Evolutionary conservation across 2,113 vertebrate genomes (phyloP).

Genomic region (Andinoacara biseriatus): DNA sequence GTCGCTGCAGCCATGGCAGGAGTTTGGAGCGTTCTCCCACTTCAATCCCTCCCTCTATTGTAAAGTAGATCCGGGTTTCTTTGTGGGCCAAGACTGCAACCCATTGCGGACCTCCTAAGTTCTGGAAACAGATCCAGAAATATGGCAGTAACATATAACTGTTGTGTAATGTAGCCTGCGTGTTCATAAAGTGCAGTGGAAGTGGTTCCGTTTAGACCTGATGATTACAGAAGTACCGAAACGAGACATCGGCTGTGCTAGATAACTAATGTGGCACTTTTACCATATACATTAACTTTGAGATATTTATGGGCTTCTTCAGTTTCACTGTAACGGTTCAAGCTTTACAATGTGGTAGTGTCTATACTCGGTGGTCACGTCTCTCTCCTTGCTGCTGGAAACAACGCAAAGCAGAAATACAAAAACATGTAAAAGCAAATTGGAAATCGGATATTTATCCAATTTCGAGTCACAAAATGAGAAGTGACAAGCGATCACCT

Average conservation of each 20-base stretch:
- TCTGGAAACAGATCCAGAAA: neutral
- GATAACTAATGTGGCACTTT: neutral
- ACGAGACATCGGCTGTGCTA: neutral
- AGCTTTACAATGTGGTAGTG: neutral
- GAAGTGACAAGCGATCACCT: neutral
- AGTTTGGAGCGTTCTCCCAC: neutral
- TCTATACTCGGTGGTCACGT: neutral
- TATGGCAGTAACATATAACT: neutral
- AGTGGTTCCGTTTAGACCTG: neutral
- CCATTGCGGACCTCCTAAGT: neutral
- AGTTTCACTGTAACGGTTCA: neutral
- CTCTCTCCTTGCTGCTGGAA: neutral
- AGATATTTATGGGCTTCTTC: neutral
- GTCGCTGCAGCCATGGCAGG: slow-evolving; percentile 62
- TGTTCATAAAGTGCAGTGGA: neutral
- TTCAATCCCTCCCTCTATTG: neutral
- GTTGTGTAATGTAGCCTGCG: neutral
- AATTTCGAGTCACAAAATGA: neutral
- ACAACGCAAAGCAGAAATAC: neutral
- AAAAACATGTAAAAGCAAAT: neutral
- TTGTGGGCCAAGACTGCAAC: neutral
- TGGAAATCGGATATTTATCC: neutral
- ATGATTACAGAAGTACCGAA: neutral
- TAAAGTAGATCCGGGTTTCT: slow-evolving; percentile 13
- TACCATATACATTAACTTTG: neutral